Conservation (phyloP, 2,113 vertebrate species). For the Chaetops frenatus region DNA sequence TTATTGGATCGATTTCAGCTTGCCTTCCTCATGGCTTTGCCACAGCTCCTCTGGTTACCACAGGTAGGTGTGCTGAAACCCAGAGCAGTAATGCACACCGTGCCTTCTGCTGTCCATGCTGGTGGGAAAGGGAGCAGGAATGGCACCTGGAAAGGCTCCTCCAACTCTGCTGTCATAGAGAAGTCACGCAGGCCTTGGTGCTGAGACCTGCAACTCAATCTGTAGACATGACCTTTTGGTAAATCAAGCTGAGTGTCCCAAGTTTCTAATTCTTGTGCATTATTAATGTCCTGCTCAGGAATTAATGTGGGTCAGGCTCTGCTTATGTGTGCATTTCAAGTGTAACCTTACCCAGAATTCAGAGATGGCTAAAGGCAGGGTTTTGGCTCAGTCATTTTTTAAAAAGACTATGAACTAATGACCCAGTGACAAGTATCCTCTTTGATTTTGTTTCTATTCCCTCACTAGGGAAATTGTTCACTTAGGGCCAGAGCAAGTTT, state of each 20-base stretch:
- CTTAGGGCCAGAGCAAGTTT: neutral
- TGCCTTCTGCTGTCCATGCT: neutral
- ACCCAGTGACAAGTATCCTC: neutral
- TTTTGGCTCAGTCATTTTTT: neutral
- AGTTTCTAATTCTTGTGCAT: slow-evolving; percentile 38
- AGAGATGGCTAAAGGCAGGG: neutral
- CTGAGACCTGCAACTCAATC: slow-evolving; percentile 19
- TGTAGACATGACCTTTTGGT: neutral
- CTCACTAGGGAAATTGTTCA: neutral
- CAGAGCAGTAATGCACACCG: neutral
- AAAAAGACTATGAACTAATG: neutral
- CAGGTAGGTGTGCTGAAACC: neutral
- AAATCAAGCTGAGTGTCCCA: neutral
- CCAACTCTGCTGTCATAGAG: neutral
- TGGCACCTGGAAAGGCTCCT: neutral
- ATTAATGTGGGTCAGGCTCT: neutral
- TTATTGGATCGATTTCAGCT: neutral
- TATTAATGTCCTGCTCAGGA: slow-evolving; percentile 24
- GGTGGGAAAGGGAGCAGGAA: neutral
- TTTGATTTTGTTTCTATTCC: neutral
- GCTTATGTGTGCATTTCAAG: neutral
- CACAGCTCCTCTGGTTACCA: neutral
- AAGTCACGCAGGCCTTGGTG: neutral
- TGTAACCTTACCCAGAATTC: neutral
- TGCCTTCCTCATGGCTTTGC: neutral